Base-by-base conservation (phyloP, 2,797 vertebrate genomes). In the Micropoecilia bifurca region DNA sequence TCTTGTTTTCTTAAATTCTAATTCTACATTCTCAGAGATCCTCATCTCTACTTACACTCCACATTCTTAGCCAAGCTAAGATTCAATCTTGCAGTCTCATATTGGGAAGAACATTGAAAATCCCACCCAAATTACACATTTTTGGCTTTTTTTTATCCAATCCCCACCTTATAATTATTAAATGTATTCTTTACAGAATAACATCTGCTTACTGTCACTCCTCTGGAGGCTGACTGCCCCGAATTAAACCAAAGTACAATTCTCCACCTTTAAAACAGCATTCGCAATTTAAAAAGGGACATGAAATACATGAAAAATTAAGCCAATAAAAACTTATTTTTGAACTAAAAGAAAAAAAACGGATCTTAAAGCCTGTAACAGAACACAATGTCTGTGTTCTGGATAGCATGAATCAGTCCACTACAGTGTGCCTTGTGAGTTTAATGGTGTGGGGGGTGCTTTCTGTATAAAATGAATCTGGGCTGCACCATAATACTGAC, bases 321-420 rank as follows among this genome's bases (percentile, higher is more conserved):
- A 50, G 12, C 9, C 14, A 50, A 53, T 47, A 50, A 36, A 79
- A 69, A 69, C 6, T 6, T 72, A 6, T 46, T 46, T 18, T 78
- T 14, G 45, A 55, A 22, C 18, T 41, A 33, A n/a, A 68, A 33
- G 28, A 8, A 41, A 41, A 14, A 33, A 61, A 59, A 16, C 0
- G 74, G 76, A 30, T 74, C 46, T 87, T 86, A 75, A 90, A 80
- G 75, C 80, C 80, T 85, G 84, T 80, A 79, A 87, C 71, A 72
- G 71, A 88, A 80, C 82, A 82, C 82, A 79, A 83, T 88, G 66
- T 43, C 63, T 50, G 28, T 13, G 46, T 81, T 83, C 71, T 76
- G 82, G 81, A 82, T 76, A 82, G 78, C 85, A 88, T 94, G 91
- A 94, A 85, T 93, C 92, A 91, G 90, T 88, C 75, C 48, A 41